phyloP scores from a whole-genome alignment of 2,888 invertebrate genomes.

The Drosophila austrosaltans region DNA sequence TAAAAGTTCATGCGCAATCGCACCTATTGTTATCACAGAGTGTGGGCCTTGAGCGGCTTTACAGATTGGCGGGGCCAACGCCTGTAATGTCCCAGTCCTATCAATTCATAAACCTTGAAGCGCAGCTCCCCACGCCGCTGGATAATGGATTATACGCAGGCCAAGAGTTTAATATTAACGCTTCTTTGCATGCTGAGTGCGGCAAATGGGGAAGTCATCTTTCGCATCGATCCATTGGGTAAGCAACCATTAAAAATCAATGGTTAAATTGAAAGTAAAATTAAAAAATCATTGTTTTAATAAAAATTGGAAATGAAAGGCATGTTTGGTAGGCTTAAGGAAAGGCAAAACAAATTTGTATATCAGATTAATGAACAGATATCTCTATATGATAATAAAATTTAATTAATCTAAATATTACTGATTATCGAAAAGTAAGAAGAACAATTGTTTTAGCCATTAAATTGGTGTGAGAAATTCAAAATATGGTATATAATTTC shows the following conservation, averaged over 20 bases:
- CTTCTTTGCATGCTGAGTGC: slow-evolving; percentile 72
- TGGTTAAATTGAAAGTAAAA: not conserved
- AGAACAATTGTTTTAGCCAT: no score
- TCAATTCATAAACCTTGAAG: slow-evolving; percentile 29
- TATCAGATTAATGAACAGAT: no score
- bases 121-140: slow-evolving; percentile 28
- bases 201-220: slow-evolving; percentile 80
- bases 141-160: slow-evolving; percentile 80
- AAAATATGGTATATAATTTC: no score
- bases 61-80: slow-evolving; percentile 40
- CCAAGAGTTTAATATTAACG: slow-evolving; percentile 72
- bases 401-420: no score
- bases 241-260: slow-evolving; percentile 50
- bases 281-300: no score
- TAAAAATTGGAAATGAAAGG: no score
- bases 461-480: no score
- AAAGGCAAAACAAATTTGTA: no score
- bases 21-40: slow-evolving; percentile 12
- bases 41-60: slow-evolving; percentile 6
- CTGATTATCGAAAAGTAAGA: no score
- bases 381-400: no score
- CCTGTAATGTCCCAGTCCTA: slow-evolving; percentile 20
- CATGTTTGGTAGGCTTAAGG: no score
- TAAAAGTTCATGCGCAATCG: slow-evolving; percentile 44
- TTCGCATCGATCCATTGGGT: slow-evolving; percentile 83